Percentiles rank a stretch among this genome's conserved stretches.
phyloP scores from a whole-genome alignment of 1,140 invertebrate genomes.

The Saccostrea echinata region DNA sequence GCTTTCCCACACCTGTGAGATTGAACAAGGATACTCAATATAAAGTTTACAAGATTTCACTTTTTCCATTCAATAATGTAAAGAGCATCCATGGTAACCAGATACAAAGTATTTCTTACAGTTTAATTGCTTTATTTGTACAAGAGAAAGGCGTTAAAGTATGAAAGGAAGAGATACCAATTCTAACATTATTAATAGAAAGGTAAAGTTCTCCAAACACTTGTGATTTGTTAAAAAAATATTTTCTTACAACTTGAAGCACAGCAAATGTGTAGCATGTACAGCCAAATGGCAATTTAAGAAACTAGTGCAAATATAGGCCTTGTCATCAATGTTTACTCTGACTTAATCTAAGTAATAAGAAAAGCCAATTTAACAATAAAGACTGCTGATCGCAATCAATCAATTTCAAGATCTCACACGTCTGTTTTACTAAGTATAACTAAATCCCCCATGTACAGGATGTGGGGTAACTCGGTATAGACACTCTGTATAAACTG shows the following conservation, averaged over 20 bases:
- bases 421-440: background rate
- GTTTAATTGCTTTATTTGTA: background rate
- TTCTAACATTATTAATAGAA: background rate
- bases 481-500: background rate
- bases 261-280: background rate
- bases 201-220: background rate
- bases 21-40: too few relatives aligned
- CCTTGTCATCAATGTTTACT: background rate
- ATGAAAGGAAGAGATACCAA: background rate
- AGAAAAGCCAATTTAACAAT: conserved; percentile 32
- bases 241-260: background rate
- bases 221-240: background rate
- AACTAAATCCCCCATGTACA: background rate
- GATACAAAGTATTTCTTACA: background rate
- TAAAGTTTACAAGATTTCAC: too few relatives aligned
- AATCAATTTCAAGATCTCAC: conserved; percentile 22
- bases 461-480: background rate
- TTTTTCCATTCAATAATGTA: background rate
- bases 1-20: too few relatives aligned
- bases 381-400: conserved; percentile 20
- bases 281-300: background rate
- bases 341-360: background rate
- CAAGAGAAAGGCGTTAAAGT: background rate
- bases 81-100: background rate
- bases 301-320: background rate